A percentile compares a stretch with the other conserved stretches of the same genome.
Conservation (phyloP, 1,140 invertebrate genomes). For the Thrips palmi region DNA sequence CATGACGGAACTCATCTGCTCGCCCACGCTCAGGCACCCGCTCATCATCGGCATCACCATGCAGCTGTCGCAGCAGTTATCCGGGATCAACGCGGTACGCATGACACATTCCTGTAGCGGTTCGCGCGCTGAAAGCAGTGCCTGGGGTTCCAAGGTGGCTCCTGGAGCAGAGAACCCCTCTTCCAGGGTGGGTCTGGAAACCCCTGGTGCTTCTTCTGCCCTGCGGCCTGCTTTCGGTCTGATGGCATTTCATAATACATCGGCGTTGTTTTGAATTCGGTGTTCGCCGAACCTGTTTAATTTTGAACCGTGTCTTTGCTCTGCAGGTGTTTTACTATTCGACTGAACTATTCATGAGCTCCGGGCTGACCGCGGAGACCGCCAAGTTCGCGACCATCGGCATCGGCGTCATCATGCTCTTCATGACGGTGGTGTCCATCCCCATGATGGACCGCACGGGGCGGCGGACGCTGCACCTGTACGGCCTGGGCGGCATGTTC, state of each 20-base stretch:
- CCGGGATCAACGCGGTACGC: constrained; percentile 86
- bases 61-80: constrained; percentile 96
- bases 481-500: constrained; percentile 91
- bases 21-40: constrained; percentile 68
- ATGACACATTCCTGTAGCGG: no score
- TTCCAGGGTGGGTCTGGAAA: no score
- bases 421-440: constrained; percentile 89
- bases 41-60: constrained; percentile 89
- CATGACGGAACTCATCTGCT: constrained; percentile 76
- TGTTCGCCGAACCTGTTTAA: constrained; percentile 11
- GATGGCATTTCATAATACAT: no score
- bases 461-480: constrained; percentile 80
- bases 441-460: constrained; percentile 92
- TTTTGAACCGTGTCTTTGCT: no score
- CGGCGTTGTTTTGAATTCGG: no score
- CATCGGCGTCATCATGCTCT: constrained; percentile 91
- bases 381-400: constrained; percentile 89
- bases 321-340: constrained; percentile 94
- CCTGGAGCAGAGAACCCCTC: no score
- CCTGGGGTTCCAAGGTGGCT: no score
- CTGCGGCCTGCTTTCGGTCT: no score
- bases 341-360: constrained; percentile 72
- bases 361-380: constrained; percentile 67
- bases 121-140: no score
- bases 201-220: no score